A percentile compares a stretch with the other conserved stretches of the same genome.
Evolutionary conservation across 2,888 invertebrate species (phyloP).

Genomic region (Furcula furcula): DNA sequence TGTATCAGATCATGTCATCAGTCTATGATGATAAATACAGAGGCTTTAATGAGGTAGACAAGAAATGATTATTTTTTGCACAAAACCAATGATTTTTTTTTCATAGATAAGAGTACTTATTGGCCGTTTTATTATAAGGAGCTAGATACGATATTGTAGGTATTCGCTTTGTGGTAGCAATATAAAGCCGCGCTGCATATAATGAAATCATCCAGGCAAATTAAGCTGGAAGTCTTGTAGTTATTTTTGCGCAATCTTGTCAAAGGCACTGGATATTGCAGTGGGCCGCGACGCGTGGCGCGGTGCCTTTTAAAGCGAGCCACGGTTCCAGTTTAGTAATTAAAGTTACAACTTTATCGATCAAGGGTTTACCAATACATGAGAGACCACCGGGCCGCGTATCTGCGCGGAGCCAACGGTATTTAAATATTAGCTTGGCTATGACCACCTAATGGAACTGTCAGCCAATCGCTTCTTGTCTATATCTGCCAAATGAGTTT

Average conservation of each 20-base stretch:
- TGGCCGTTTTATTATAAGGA: too few relatives aligned
- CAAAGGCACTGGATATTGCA: conserved; percentile 35
- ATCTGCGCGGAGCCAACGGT: conserved; percentile 49
- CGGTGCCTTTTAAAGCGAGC: conserved; percentile 62
- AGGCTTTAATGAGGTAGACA: too few relatives aligned
- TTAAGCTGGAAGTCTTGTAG: conserved; percentile 20
- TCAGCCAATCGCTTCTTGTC: conserved; percentile 59
- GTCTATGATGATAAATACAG: too few relatives aligned
- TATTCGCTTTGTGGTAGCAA: neutral
- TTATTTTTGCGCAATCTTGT: conserved; percentile 34
- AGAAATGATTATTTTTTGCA: too few relatives aligned
- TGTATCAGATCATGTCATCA: too few relatives aligned
- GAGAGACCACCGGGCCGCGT: conserved; percentile 67
- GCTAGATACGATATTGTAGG: too few relatives aligned
- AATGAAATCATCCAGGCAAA: conserved; percentile 22
- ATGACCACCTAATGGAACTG: conserved; percentile 66
- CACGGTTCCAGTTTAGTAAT: conserved; percentile 71
- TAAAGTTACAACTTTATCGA: conserved; percentile 79
- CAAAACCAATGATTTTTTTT: too few relatives aligned
- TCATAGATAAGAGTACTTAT: too few relatives aligned
- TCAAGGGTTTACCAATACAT: conserved; percentile 62
- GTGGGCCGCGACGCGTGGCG: conserved; percentile 54
- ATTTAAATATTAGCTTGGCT: conserved; percentile 63
- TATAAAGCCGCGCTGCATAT: conserved; percentile 5
- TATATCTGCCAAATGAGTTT: conserved; percentile 68